Base-by-base conservation (phyloP, 2,888 invertebrate genomes). In the Eulithis testata region DNA sequence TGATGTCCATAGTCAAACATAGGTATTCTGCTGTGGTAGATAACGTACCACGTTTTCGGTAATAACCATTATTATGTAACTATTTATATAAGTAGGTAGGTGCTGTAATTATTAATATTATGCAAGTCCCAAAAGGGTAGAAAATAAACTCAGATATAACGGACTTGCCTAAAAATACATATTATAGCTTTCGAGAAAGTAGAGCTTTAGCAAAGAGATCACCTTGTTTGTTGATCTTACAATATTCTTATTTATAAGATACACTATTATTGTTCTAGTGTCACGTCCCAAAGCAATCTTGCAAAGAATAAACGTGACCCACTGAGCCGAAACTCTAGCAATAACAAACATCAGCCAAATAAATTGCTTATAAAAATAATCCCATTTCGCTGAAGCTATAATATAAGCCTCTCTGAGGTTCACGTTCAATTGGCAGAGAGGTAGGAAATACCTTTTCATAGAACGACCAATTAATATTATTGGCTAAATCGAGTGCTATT, bases 391-490 rank as follows among this genome's bases (percentile, higher is more conserved):
- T 11, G 37, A 27, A 43, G 61, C 31, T 45, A 47, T 21, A 21
- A 65, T 45, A 47, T 21, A 21, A 65, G 37, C 57, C 40, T 40
- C 40, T 40, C 37, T 37, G 49, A 60, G 12, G 59, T 52, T 57
- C 59, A 66, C 21, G 21, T 21, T 21, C 21, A 21, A 63, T 63
- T 66, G 63, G 40, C 14, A 47, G 50, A 49, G 56, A 54, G 61
- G 58, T 43, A 55, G 47, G 56, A 55, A 60, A 36, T 52, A 47
- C 63, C 63, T 49, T 50, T 37, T 49, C 57, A 58, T 63, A 62
- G 44, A 47, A 58, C 44, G 56, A 36, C 50, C 60, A 66, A 69
- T 67, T 66, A 66, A 66, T 70, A 62, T 62, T 57, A 68, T 64
- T 64, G 57, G 49, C 59, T 62, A 65, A 40, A 60, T 65, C 55